Evolutionary conservation across 1,140 invertebrate genomes (phyloP).

Genomic region (Pogonus chalceus): DNA sequence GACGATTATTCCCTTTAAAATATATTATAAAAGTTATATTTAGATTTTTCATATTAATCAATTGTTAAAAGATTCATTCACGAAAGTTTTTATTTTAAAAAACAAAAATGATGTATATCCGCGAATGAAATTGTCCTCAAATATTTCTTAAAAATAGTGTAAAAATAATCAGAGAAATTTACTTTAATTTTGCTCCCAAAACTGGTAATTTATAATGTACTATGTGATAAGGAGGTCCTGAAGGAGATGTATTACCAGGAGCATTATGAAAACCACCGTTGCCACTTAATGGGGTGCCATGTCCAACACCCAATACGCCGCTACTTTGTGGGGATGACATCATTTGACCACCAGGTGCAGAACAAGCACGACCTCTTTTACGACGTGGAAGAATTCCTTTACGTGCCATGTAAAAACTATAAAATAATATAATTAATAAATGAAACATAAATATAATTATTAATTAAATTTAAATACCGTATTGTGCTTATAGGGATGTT

Average conservation of each 20-base stretch:
- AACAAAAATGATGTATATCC: too few species aligned
- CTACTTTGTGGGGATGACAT: conserved; percentile 14
- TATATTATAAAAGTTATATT: too few species aligned
- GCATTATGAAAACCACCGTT: conserved; percentile 29
- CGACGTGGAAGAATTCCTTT: conserved; percentile 67
- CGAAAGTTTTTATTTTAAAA: too few species aligned
- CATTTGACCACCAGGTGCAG: conserved; percentile 37
- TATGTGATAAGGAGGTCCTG: conserved; percentile 59
- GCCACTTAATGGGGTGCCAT: conserved; percentile 17
- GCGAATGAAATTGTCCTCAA: too few species aligned
- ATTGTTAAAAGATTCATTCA: too few species aligned
- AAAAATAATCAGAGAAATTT: too few species aligned
- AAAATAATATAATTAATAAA: conserved; percentile 40
- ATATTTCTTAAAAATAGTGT: too few species aligned
- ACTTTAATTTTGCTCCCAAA: conserved; percentile 34
- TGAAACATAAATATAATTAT: conserved; percentile 1
- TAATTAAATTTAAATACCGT: conserved; percentile 30
- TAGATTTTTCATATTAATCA: too few species aligned
- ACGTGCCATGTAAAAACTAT: conserved; percentile 70
- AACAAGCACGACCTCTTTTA: conserved; percentile 50
- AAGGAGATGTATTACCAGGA: conserved; percentile 42
- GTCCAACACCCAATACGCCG: conserved; percentile 12
- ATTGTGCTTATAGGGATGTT: conserved; percentile 78
- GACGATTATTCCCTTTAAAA: too few species aligned
- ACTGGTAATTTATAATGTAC: conserved; percentile 60